Percentiles rank a stretch among this genome's conserved stretches.
These are phyloP conservation scores for Crotalus horridus DNA, from an alignment of 2,113 vertebrate genomes.

Conservation along the genomic window DNA sequence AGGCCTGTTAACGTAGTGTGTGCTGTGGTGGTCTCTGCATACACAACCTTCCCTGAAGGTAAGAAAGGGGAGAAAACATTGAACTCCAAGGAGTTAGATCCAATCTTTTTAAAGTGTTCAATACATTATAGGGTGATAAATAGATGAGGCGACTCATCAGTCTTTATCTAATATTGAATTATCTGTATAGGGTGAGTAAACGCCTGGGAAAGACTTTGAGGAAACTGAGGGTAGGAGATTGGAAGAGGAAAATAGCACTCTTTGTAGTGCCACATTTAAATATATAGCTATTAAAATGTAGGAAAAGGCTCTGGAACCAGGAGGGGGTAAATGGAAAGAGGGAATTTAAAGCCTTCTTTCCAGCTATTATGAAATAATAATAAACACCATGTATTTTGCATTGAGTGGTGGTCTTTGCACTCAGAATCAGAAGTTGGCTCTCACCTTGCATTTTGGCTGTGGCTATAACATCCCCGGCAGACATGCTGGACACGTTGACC, in stretches of 20 bases:
- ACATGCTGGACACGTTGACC: conserved; percentile 93
- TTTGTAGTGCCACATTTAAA: no score
- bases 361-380: neutral
- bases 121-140: neutral
- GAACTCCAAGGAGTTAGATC: neutral
- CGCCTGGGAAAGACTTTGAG: neutral
- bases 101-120: neutral
- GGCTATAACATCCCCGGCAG: conserved; percentile 89
- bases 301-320: neutral
- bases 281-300: neutral
- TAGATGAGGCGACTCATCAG: neutral
- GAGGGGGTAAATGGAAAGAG: neutral
- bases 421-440: neutral
- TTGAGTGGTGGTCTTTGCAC: neutral
- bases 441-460: conserved; percentile 95
- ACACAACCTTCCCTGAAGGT: conserved; percentile 86
- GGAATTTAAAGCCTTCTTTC: neutral
- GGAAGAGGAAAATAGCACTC: neutral
- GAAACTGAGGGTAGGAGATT: neutral
- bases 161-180: neutral
- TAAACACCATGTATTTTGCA: neutral
- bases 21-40: conserved; percentile 89
- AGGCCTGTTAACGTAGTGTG: conserved; percentile 89
- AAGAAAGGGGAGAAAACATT: neutral
- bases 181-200: neutral